phyloP scores from a whole-genome alignment of 2,113 vertebrate species.

The Cavia porcellus region DNA sequence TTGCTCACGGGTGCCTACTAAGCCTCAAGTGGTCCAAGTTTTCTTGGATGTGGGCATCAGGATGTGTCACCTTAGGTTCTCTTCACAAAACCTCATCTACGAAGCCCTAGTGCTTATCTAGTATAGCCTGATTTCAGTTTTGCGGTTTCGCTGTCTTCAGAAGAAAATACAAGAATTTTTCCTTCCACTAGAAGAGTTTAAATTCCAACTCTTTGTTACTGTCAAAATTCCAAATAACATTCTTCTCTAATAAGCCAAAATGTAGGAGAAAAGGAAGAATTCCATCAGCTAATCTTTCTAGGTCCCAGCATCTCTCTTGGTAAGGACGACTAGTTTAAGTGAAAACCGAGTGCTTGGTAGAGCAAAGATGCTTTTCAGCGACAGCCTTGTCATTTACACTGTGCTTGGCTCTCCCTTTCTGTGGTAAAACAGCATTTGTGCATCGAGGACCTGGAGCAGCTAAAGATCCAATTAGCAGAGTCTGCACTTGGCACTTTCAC shows the following conservation, averaged over 20 bases:
- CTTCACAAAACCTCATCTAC: neutral
- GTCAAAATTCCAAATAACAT: constrained; percentile 1
- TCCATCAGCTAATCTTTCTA: neutral
- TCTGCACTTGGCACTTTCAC: neutral
- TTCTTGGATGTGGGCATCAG: neutral
- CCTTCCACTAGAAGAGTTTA: neutral
- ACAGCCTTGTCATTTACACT: neutral
- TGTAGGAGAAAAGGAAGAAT: neutral
- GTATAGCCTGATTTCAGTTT: neutral
- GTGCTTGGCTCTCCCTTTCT: neutral
- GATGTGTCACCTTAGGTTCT: neutral
- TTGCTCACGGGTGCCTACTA: neutral
- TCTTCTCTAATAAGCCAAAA: neutral
- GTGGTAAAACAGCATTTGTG: neutral
- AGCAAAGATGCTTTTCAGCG: neutral
- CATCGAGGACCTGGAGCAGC: neutral
- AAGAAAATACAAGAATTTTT: neutral
- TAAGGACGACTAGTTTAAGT: neutral
- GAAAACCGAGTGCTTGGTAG: neutral
- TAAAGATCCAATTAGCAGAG: constrained; percentile 40
- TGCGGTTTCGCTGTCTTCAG: neutral
- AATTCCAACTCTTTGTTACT: neutral
- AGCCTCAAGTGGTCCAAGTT: neutral
- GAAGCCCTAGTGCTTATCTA: neutral
- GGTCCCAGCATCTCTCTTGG: neutral